Evolutionary conservation across 2,888 invertebrate species (phyloP), one percentile per base, ranked within the genome.

Genomic region (Drosophila pseudotakahashii): DNA sequence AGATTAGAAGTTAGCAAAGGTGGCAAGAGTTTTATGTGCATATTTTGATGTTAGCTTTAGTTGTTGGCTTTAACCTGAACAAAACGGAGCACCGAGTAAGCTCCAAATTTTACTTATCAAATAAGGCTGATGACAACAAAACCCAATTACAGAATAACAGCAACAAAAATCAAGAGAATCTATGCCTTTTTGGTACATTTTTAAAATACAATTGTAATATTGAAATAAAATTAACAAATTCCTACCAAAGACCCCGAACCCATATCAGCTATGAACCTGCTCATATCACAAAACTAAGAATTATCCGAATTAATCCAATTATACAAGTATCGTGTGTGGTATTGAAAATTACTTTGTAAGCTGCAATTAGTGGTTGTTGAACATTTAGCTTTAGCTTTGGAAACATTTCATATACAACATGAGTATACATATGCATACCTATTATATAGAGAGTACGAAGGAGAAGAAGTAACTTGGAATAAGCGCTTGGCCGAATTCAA

Each of bases 321-420:
- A 85, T 78, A 78, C 73, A 81, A 81, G 62, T 80, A 78, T 80
- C 76, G 69, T 80, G 76, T 79, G 81, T 83, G 81, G 80, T 73
- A 81, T 79, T 73, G 69, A 80, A 41, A 80, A 82, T 79, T 87
- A 85, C 79, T 85, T 82, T 80, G 62, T 85, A 87, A 85, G 84
- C 79, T 81, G 84, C 82, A 84, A 87, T 87, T 85, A 85, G 84
- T 83, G 84, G 84, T 85, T 85, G 84, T 85, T 85, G 77, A 85
- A 85, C 73, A 77, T 75, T 86, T 87, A 85, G 84, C 84, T 84
- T 84, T 84, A 84, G 84, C 84, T 80, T 82, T 70, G 57, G 47
- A 73, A 61, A 70, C 47, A 73, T 69, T 78, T 74, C 78, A 78
- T 57, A 73, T 68, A 68, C 54, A 61, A 78, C 72, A 77, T 77